Evolutionary conservation across 2,888 invertebrate species (phyloP), one percentile per base, ranked within the genome.

Genomic region (Drosophila ezoana): DNA sequence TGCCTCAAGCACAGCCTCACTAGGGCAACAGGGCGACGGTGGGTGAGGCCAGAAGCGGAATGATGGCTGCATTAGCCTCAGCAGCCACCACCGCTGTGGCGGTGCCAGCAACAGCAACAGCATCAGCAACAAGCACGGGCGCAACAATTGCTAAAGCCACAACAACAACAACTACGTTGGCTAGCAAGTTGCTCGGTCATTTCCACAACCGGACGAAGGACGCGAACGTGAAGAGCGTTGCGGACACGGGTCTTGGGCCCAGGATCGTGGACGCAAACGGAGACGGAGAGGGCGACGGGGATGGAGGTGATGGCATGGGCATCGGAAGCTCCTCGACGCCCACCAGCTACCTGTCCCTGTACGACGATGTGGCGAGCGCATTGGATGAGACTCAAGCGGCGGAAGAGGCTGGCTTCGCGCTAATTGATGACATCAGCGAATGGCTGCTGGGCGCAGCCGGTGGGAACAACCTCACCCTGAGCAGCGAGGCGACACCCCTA

Each of bases 371-470:
- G 18, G 77, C 57, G 57, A 70, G 56, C 35, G 78, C 59, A 2
- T 38, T 76, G 52, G 76, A 70, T 11, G 75, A 77, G 23, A 66
- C 71, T 57, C 76, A 71, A 56, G 57, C 69, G 51, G 74, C 51
- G 38, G 85, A 71, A 32, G 79, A 76, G 13, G 85, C 78, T 8
- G 79, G 87, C 54, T 87, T 76, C 40, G 83, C 79, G 62, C 45
- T 85, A 54, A 85, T 85, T 62, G 87, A 85, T 32, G 88, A 83
- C 59, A 83, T 85, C 45, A 85, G 83, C 58, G 87, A 85, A 18
- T 85, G 85, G 85, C 69, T 85, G 59, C 57, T 86, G n/a, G 72
- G 82, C 35, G 69, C 68, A 4, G 65, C 60, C 54, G 63, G 60
- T 11, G 63, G 60, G 58, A 67, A 57, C 45, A 79, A 68, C 20